phyloP scores from a whole-genome alignment of 2,888 invertebrate species.

The Deilephila porcellus region DNA sequence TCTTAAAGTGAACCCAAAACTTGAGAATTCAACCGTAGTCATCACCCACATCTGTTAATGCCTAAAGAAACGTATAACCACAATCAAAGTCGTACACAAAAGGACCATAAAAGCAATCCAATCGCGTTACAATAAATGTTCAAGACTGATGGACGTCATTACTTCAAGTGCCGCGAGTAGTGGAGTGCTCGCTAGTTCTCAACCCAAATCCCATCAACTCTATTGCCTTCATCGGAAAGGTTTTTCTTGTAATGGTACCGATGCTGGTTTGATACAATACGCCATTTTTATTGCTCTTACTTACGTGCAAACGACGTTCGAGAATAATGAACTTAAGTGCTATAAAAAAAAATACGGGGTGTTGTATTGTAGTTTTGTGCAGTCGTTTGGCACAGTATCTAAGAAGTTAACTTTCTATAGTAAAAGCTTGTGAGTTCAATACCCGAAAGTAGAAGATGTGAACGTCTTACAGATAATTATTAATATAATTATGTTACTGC shows the following conservation, averaged over 20 bases:
- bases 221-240: slow-evolving; percentile 5
- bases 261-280: background rate
- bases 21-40: no score
- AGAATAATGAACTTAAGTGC: background rate
- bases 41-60: no score
- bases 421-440: no score
- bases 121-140: slow-evolving; percentile 7
- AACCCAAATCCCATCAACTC: background rate
- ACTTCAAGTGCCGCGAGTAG: background rate
- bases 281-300: background rate
- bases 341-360: background rate
- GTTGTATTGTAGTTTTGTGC: no score
- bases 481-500: no score
- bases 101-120: background rate
- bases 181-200: background rate
- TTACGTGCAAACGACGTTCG: background rate
- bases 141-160: slow-evolving; percentile 6
- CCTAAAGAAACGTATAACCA: background rate
- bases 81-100: background rate
- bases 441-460: no score
- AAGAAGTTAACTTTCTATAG: no score
- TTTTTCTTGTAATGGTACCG: slow-evolving; percentile 2
- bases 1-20: background rate
- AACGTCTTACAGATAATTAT: no score
- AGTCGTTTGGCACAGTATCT: no score